phyloP scores from a whole-genome alignment of 2,113 vertebrate genomes.

The Cisticola juncidis region DNA sequence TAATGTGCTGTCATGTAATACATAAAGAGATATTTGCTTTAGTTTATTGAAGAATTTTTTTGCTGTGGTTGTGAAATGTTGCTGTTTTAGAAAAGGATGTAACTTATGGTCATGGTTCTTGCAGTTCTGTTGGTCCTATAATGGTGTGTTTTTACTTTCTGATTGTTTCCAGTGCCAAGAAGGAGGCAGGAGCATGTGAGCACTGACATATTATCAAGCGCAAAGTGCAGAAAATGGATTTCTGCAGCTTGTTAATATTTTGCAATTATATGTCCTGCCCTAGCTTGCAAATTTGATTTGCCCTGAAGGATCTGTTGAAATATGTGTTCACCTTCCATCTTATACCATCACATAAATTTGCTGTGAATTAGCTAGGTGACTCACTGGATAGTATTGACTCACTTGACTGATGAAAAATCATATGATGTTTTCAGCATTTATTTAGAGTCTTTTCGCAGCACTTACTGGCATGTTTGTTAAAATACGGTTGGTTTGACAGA shows the following conservation, averaged over 20 bases:
- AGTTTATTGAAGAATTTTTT: neutral
- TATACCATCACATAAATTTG: neutral
- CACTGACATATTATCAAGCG: neutral
- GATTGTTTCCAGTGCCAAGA: neutral
- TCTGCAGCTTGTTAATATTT: neutral
- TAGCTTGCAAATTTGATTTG: neutral
- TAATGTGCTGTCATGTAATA: rapidly evolving
- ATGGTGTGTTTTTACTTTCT: neutral
- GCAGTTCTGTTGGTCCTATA: neutral
- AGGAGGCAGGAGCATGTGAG: neutral
- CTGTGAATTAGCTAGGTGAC: slow-evolving; percentile 2
- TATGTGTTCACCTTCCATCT: neutral
- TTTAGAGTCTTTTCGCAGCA: neutral
- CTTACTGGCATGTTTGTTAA: neutral
- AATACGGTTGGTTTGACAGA: neutral
- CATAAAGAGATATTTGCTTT: neutral
- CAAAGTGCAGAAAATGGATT: slow-evolving; percentile 4
- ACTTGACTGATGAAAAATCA: slow-evolving; percentile 12
- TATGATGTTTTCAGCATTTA: neutral
- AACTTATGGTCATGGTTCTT: neutral
- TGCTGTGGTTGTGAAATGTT: neutral
- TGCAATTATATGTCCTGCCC: neutral
- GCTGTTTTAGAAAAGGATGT: neutral
- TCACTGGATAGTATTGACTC: slow-evolving; percentile 28
- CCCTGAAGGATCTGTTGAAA: slow-evolving; percentile 27